Conservation (phyloP, 2,797 vertebrate species). For the Caiman crocodilus region DNA sequence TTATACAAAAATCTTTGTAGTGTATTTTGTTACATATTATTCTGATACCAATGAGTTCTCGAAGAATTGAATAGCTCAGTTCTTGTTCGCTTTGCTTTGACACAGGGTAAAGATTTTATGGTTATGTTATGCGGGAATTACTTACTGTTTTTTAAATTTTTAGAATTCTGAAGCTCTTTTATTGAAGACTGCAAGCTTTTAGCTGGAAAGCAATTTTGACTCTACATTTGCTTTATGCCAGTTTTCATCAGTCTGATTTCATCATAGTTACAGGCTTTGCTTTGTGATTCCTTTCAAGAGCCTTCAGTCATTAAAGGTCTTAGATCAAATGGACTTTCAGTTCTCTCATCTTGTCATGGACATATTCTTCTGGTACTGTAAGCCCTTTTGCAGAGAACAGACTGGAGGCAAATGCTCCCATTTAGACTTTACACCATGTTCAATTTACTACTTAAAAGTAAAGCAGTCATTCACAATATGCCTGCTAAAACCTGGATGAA, state of each 20-base stretch:
- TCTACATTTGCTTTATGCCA: not conserved
- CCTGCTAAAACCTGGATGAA: not conserved
- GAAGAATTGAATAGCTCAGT: not conserved
- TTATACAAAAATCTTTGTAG: no score
- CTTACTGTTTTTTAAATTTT: not conserved
- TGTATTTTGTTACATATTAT: not conserved
- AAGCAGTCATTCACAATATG: not conserved
- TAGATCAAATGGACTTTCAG: accelerated
- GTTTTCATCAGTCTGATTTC: not conserved
- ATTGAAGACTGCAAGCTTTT: not conserved
- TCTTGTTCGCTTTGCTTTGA: not conserved
- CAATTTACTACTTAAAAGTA: not conserved
- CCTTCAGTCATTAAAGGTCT: not conserved
- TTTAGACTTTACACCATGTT: not conserved
- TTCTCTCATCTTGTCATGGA: accelerated
- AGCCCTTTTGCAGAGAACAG: not conserved
- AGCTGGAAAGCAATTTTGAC: not conserved
- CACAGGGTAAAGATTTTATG: not conserved
- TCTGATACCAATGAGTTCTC: not conserved
- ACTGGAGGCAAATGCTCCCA: not conserved
- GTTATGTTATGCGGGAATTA: not conserved
- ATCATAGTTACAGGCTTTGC: not conserved
- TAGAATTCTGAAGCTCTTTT: not conserved
- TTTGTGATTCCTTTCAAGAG: not conserved
- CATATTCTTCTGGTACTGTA: not conserved